phyloP scores from a whole-genome alignment of 1,140 invertebrate genomes.

The Parasteatoda tepidariorum region DNA sequence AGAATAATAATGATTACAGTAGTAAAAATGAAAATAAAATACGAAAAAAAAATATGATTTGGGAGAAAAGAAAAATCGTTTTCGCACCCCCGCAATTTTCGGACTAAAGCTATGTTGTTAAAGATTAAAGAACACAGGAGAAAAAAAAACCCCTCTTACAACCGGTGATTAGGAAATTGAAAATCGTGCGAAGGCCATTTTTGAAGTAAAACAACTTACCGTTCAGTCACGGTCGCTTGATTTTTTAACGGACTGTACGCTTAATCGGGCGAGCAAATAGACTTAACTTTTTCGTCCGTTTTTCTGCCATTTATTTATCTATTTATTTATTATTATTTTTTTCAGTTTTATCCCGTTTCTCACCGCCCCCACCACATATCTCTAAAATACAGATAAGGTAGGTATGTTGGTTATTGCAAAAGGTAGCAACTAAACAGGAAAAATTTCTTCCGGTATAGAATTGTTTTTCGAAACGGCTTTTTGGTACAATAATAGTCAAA shows the following conservation, averaged over 20 bases:
- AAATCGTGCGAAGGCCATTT: slow-evolving; percentile 4
- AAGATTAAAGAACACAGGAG: neutral
- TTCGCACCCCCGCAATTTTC: slow-evolving; percentile 10
- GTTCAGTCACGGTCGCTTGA: slow-evolving; percentile 1
- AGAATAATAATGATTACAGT: neutral
- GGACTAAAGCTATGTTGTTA: neutral
- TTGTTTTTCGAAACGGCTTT: too few relatives aligned
- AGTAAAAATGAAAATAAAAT: neutral
- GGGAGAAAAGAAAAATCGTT: neutral
- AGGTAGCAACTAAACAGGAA: too few relatives aligned
- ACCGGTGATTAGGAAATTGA: slow-evolving; percentile 15
- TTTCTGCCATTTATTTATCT: neutral
- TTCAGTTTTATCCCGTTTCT: too few relatives aligned
- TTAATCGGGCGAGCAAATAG: neutral
- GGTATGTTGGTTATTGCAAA: too few relatives aligned
- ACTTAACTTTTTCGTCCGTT: neutral
- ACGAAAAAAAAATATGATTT: neutral
- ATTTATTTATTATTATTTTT: neutral
- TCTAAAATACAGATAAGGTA: too few relatives aligned
- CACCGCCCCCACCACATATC: too few relatives aligned
- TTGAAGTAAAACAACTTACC: neutral
- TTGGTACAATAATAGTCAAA: too few relatives aligned
- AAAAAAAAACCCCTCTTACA: neutral
- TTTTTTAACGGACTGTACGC: neutral
- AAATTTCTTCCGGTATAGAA: too few relatives aligned